These are phyloP conservation scores for Linepithema humile DNA, from an alignment of 1,140 invertebrate genomes.

Conservation along the genomic window DNA sequence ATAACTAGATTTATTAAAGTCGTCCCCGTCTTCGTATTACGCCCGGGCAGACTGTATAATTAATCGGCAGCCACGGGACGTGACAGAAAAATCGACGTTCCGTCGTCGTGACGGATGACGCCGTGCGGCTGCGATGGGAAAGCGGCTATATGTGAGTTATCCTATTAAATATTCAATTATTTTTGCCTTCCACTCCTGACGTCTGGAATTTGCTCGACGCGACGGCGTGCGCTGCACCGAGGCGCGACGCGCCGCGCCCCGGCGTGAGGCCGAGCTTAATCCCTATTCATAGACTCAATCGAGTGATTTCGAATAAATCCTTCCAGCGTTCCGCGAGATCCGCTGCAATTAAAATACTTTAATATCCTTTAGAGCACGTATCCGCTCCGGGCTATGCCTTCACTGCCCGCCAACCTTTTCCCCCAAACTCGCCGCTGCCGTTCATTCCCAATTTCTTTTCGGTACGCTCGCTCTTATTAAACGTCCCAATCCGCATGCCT, in stretches of 20 bases:
- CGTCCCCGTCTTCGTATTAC: conserved; percentile 45
- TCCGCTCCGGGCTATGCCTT: conserved; percentile 61
- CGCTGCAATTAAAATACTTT: conserved; percentile 76
- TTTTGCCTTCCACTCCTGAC: conserved; percentile 63
- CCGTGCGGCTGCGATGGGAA: conserved; percentile 6
- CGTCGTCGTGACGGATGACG: conserved; percentile 58
- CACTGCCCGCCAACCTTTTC: conserved; percentile 40
- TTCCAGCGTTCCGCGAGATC: conserved; percentile 70
- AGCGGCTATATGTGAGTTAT: conserved; percentile 60
- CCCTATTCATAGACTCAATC: conserved; percentile 75
- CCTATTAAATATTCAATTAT: conserved; percentile 77
- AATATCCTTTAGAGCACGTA: conserved; percentile 76
- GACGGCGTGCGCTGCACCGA: conserved; percentile 3
- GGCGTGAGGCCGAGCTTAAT: conserved; percentile 59
- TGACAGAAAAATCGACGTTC: conserved; percentile 59
- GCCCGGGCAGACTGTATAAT: conserved; percentile 46
- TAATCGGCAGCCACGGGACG: conserved; percentile 47
- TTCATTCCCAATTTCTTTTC: conserved; percentile 67
- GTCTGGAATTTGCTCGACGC: conserved; percentile 55
- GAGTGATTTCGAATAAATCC: conserved; percentile 76
- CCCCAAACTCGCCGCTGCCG: conserved; percentile 23
- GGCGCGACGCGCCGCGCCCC: neutral
- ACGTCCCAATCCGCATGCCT: conserved; percentile 62
- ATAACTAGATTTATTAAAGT: conserved; percentile 57
- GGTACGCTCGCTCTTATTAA: conserved; percentile 69